These are phyloP conservation scores for Frankliniella fusca DNA, from an alignment of 2,888 invertebrate species.

Conservation along the genomic window DNA sequence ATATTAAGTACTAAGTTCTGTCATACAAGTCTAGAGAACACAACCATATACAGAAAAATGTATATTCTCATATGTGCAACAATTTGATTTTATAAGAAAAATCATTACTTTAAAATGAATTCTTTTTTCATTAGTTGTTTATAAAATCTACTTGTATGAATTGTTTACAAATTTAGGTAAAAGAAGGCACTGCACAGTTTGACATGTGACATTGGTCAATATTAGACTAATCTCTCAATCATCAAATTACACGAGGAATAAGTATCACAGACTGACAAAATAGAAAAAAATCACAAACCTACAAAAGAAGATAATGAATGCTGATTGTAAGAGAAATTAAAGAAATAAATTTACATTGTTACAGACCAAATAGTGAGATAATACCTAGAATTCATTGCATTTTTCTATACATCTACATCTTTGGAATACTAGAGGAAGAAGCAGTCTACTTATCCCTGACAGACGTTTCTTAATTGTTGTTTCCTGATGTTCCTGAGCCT, in stretches of 20 bases:
- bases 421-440: neutral
- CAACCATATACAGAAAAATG: neutral
- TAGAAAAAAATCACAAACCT: too few relatives aligned
- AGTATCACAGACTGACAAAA: neutral
- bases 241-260: neutral
- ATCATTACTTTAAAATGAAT: too few relatives aligned
- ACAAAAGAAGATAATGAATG: neutral
- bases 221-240: constrained; percentile 1
- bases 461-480: constrained; percentile 27
- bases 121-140: too few relatives aligned
- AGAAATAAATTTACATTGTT: neutral
- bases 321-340: neutral
- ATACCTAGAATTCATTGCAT: neutral
- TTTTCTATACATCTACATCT: neutral
- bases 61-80: too few relatives aligned
- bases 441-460: neutral
- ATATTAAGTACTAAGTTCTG: neutral
- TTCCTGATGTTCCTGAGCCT: constrained; percentile 54
- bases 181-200: neutral
- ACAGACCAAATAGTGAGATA: neutral
- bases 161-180: neutral
- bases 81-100: too few relatives aligned
- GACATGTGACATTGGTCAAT: neutral
- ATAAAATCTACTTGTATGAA: too few relatives aligned
- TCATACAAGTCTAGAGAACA: neutral